Conservation (phyloP, 23 tunicate species). For the Styela plicata region DNA sequence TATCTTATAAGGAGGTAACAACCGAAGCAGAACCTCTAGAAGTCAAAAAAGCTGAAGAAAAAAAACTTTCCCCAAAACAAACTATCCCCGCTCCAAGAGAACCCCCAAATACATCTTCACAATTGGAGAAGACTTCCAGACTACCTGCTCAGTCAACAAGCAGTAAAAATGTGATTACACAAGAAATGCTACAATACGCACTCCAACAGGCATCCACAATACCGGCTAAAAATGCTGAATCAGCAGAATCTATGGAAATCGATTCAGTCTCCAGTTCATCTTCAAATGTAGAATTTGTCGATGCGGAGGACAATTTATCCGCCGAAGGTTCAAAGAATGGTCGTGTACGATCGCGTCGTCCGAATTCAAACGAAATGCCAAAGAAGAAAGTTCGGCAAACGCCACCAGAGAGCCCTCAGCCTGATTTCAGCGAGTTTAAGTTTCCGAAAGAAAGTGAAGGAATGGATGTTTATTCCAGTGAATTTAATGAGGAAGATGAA, state of each 20-base stretch:
- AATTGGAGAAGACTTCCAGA: not conserved
- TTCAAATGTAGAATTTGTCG: not conserved
- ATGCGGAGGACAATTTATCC: not conserved
- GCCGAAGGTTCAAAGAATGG: not conserved
- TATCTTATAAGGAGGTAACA: not conserved
- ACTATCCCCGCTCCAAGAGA: not conserved
- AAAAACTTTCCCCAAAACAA: not conserved
- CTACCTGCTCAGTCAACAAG: not conserved
- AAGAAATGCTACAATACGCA: constrained; percentile 2
- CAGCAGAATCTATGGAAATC: not conserved
- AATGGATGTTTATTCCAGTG: not conserved
- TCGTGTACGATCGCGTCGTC: not conserved
- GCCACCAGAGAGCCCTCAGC: constrained; percentile 9
- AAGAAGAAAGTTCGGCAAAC: not conserved
- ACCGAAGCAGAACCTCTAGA: constrained; percentile 1
- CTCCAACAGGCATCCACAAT: not conserved
- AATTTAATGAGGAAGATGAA: constrained; percentile 8
- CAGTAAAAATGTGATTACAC: not conserved
- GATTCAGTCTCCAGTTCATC: not conserved
- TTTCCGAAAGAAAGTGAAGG: constrained; percentile 43
- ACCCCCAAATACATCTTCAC: not conserved
- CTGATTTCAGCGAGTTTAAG: constrained; percentile 17
- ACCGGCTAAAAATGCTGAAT: not conserved
- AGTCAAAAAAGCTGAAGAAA: not conserved
- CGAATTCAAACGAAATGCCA: not conserved